Percentiles rank a stretch among this genome's conserved stretches.
These are phyloP conservation scores for Apis laboriosa DNA, from an alignment of 1,140 invertebrate species.

Conservation along the genomic window DNA sequence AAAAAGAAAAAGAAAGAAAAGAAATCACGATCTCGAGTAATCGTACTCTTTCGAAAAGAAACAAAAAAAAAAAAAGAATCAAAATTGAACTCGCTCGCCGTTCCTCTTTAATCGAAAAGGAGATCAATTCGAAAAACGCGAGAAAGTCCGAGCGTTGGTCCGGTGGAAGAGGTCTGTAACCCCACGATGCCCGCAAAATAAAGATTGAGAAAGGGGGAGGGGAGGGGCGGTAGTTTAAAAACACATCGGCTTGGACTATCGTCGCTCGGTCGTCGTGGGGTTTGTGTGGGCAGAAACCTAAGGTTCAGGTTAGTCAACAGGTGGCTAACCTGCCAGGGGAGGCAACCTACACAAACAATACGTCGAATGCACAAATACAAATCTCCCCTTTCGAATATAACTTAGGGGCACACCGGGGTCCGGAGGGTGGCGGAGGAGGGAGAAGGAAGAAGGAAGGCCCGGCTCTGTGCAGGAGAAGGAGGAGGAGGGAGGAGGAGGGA, in stretches of 20 bases:
- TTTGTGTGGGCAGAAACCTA: constrained; percentile 66
- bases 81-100: too few relatives aligned
- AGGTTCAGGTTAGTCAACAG: constrained; percentile 80
- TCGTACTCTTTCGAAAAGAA: too few relatives aligned
- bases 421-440: constrained; percentile 25
- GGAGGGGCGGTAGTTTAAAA: constrained; percentile 67
- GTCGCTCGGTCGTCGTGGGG: constrained; percentile 43
- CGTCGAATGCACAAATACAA: constrained; percentile 80
- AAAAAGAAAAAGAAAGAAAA: too few relatives aligned
- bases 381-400: constrained; percentile 73
- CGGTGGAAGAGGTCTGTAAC: constrained; percentile 68
- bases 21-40: too few relatives aligned
- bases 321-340: constrained; percentile 79
- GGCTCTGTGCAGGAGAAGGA: constrained; percentile 39
- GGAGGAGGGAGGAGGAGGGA: constrained; percentile 29
- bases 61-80: too few relatives aligned
- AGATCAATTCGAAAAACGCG: constrained; percentile 57
- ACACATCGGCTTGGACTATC: constrained; percentile 45
- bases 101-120: background rate
- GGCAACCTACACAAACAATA: constrained; percentile 80
- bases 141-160: constrained; percentile 23
- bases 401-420: constrained; percentile 62
- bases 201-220: constrained; percentile 66
- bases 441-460: constrained; percentile 42
- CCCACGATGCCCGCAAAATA: constrained; percentile 67